phyloP scores from a whole-genome alignment of 2,113 vertebrate genomes.

The Gadus macrocephalus region DNA sequence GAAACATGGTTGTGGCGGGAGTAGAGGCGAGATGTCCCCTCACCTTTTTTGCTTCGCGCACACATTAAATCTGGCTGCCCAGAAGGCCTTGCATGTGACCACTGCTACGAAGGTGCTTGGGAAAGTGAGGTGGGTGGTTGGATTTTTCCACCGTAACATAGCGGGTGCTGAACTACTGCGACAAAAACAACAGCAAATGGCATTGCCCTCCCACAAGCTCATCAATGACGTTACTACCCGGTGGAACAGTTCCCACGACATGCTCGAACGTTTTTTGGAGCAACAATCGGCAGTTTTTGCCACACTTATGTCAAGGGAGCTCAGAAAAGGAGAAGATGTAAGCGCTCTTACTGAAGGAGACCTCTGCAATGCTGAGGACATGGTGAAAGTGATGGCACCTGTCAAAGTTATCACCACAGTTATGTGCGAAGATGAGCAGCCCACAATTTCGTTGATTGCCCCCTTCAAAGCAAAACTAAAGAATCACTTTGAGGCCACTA shows the following conservation, averaged over 20 bases:
- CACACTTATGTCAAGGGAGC: slow-evolving; percentile 13
- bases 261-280: slow-evolving; percentile 19
- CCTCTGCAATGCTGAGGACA: slow-evolving; percentile 14
- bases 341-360: slow-evolving; percentile 1
- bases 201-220: slow-evolving; percentile 4
- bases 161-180: neutral
- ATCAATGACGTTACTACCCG: slow-evolving; percentile 7
- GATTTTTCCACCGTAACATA: slow-evolving; percentile 15
- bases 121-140: slow-evolving; percentile 11
- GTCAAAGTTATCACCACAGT: slow-evolving; percentile 13
- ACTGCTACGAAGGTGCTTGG: neutral
- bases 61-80: neutral
- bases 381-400: slow-evolving; percentile 13
- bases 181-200: slow-evolving; percentile 11
- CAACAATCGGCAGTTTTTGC: slow-evolving; percentile 2
- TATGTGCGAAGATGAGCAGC: neutral
- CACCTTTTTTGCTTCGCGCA: neutral
- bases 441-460: neutral
- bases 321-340: slow-evolving; percentile 17
- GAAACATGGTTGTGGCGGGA: slow-evolving; percentile 16
- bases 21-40: slow-evolving; percentile 4
- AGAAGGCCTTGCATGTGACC: slow-evolving; percentile 3
- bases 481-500: neutral
- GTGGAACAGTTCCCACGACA: slow-evolving; percentile 14
- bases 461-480: slow-evolving; percentile 12